phyloP scores from a whole-genome alignment of 2,888 invertebrate genomes.

The Autographa pulchrina region DNA sequence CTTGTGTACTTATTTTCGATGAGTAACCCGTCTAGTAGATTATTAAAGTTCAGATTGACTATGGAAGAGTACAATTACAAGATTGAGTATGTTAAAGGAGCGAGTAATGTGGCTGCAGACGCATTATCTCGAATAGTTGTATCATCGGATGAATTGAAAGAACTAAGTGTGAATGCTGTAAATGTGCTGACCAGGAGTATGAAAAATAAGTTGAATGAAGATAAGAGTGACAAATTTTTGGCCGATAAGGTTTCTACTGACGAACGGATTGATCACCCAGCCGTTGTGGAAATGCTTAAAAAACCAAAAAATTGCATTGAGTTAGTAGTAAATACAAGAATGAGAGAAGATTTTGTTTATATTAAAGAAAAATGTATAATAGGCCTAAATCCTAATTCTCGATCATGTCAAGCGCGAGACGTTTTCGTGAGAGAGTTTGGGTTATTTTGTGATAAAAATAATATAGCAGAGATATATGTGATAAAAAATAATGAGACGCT shows the following conservation, averaged over 20 bases:
- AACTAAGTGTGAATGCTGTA: neutral
- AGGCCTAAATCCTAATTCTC: neutral
- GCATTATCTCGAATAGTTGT: neutral
- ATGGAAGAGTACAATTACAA: neutral
- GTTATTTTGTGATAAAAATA: neutral
- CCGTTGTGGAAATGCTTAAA: conserved; percentile 5
- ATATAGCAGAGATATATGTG: neutral
- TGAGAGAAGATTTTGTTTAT: neutral
- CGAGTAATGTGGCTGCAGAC: neutral
- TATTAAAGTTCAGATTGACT: neutral
- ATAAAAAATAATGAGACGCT: neutral
- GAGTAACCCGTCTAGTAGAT: neutral
- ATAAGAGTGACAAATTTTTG: no score
- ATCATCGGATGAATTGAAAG: neutral
- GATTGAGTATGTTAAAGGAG: neutral
- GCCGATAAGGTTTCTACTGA: no score
- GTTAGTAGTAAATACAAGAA: neutral
- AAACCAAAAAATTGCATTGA: conserved; percentile 6
- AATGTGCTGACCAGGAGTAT: neutral
- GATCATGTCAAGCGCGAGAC: neutral
- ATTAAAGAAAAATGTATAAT: neutral
- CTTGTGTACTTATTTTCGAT: neutral
- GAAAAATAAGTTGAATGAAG: neutral
- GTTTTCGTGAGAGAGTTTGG: neutral
- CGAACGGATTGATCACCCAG: no score